Conservation (phyloP, 2,797 vertebrate genomes). For the Melanogrammus aeglefinus region DNA sequence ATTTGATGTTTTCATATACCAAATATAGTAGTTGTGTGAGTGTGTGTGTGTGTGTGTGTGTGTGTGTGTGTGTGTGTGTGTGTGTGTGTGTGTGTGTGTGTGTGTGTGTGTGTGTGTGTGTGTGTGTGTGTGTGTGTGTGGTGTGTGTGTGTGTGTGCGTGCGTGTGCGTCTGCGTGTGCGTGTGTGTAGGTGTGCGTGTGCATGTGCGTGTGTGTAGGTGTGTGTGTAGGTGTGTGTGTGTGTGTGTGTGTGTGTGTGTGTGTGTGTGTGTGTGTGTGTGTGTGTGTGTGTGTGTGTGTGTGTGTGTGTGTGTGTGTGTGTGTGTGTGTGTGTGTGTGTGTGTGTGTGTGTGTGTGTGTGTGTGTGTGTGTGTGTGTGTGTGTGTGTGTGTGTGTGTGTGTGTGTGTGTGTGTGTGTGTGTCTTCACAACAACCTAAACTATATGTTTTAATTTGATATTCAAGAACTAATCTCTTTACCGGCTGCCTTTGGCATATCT, state of each 20-base stretch:
- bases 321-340: neutral
- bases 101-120: too few relatives aligned
- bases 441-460: neutral
- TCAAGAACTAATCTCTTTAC: neutral
- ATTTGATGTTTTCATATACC: neutral
- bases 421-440: neutral
- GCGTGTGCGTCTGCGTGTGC: neutral
- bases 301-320: too few relatives aligned
- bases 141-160: neutral
- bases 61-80: neutral
- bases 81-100: too few relatives aligned
- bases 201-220: too few relatives aligned
- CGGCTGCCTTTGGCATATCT: neutral
- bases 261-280: too few relatives aligned
- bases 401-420: too few relatives aligned
- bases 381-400: too few relatives aligned
- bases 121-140: too few relatives aligned
- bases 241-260: neutral
- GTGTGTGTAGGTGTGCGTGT: too few relatives aligned
- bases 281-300: too few relatives aligned
- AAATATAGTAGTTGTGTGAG: too few relatives aligned
- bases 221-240: neutral
- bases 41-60: neutral
- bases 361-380: too few relatives aligned
- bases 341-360: neutral